These are phyloP conservation scores for Halcyon leucocephala DNA, from an alignment of 2,797 vertebrate genomes.

Conservation along the genomic window DNA sequence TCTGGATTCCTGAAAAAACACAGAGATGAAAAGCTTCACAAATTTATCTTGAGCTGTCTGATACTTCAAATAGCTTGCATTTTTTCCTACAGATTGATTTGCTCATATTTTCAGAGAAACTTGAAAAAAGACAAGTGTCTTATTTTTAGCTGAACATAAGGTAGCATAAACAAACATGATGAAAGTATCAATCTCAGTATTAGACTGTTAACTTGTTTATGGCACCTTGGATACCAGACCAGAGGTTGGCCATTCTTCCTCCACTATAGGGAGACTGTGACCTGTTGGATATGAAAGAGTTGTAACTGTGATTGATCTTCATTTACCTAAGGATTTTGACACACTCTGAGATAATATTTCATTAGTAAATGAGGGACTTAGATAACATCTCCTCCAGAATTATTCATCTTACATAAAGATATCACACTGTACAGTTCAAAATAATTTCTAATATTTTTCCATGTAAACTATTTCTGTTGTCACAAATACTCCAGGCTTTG, in stretches of 20 bases:
- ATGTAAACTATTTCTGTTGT: background rate
- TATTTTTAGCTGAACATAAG: background rate
- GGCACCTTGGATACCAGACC: background rate
- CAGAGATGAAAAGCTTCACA: background rate
- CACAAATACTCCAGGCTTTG: background rate
- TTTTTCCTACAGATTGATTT: background rate
- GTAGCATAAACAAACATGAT: background rate
- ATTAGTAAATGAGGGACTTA: background rate
- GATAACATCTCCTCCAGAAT: background rate
- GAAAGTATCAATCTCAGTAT: background rate
- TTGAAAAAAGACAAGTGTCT: background rate
- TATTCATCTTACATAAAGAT: background rate
- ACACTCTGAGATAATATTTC: background rate
- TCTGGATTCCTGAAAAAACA: background rate
- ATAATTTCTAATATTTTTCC: background rate
- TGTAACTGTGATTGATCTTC: background rate
- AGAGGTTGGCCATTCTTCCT: background rate
- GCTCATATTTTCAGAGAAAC: background rate
- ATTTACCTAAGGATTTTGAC: background rate
- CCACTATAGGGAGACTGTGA: background rate
- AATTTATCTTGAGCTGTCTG: background rate
- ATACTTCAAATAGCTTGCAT: background rate
- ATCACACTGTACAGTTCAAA: background rate
- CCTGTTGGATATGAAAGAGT: background rate
- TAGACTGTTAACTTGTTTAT: background rate